Percentiles rank a stretch among this genome's conserved stretches.
Evolutionary conservation across 2,797 vertebrate species (phyloP).

Genomic region (Falco rusticolus): DNA sequence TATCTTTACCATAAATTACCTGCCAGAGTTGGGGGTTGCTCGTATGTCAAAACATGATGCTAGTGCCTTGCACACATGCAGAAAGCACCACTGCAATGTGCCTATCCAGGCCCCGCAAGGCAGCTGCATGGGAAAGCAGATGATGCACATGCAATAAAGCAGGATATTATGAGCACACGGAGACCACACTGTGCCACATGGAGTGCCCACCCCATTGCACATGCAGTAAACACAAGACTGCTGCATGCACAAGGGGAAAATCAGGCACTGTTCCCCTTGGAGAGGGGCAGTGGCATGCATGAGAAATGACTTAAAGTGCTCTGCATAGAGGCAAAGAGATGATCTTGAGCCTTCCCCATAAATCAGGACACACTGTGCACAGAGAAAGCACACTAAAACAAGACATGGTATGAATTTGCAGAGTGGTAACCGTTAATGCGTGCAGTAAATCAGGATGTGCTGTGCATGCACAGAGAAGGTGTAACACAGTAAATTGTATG

Average conservation of each 20-base stretch:
- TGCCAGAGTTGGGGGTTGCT: neutral
- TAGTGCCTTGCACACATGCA: neutral
- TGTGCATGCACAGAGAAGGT: neutral
- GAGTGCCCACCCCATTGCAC: neutral
- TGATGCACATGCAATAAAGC: neutral
- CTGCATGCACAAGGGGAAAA: neutral
- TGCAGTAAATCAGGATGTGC: neutral
- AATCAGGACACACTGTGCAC: neutral
- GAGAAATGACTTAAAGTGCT: neutral
- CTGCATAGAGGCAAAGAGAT: neutral
- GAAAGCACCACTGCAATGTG: rapidly evolving
- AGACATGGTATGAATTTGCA: neutral
- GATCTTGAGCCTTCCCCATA: neutral
- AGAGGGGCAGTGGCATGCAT: neutral
- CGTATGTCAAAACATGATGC: rapidly evolving
- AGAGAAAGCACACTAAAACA: neutral
- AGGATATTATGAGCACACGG: neutral
- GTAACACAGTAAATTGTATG: neutral
- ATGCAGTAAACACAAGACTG: neutral
- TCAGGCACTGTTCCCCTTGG: neutral
- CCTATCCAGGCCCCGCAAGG: neutral
- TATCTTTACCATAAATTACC: neutral
- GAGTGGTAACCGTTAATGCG: neutral
- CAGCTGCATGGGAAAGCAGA: neutral
- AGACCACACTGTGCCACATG: rapidly evolving